phyloP scores from a whole-genome alignment of 2,888 invertebrate genomes.

The Atethmia centrago region DNA sequence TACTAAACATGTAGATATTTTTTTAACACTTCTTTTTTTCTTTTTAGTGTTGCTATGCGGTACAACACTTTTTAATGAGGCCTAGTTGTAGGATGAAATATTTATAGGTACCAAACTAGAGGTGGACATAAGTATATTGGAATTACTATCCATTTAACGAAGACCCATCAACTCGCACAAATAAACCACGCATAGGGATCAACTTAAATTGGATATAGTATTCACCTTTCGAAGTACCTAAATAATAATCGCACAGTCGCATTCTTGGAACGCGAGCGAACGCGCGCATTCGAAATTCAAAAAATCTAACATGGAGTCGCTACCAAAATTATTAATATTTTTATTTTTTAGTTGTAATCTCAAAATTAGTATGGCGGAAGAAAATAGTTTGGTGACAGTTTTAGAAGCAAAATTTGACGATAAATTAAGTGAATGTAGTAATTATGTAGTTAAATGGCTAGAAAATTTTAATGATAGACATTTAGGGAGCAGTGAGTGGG shows the following conservation, averaged over 20 bases:
- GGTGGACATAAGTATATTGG: not conserved
- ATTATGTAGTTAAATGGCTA: constrained; percentile 70
- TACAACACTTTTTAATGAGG: constrained; percentile 23
- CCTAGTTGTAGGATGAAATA: constrained; percentile 6
- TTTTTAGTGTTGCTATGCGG: too few species aligned
- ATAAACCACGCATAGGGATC: not conserved
- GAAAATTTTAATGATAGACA: constrained; percentile 81
- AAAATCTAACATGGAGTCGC: constrained; percentile 65
- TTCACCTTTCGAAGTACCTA: constrained; percentile 32
- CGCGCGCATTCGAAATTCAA: constrained; percentile 69
- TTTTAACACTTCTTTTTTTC: too few species aligned
- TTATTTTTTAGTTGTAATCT: constrained; percentile 48
- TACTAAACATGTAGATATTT: not conserved
- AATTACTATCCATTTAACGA: not conserved
- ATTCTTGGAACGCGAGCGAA: constrained; percentile 63
- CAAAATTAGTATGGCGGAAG: constrained; percentile 38
- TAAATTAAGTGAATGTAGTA: constrained; percentile 72
- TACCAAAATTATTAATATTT: constrained; percentile 42
- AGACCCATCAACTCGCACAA: not conserved
- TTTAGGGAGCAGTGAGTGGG: constrained; percentile 77
- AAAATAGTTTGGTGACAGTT: constrained; percentile 52
- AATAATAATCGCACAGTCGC: constrained; percentile 66
- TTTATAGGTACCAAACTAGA: not conserved
- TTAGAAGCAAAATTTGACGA: constrained; percentile 74
- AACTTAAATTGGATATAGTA: not conserved